These are phyloP conservation scores for Baronia brevicornis DNA, from an alignment of 2,888 invertebrate genomes.

Conservation along the genomic window DNA sequence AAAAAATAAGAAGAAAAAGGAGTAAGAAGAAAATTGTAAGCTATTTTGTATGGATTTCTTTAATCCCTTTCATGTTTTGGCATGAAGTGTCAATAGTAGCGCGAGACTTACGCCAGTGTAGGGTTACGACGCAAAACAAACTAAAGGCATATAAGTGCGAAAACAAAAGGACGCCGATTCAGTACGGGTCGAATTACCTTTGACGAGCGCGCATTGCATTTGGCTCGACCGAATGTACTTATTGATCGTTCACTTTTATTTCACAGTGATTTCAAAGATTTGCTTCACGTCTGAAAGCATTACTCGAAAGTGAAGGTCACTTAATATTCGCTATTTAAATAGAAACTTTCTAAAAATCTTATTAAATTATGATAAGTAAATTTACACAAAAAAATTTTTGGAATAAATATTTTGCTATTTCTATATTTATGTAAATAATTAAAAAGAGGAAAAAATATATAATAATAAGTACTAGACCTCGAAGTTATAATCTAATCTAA, in stretches of 20 bases:
- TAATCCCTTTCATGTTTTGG: conserved; percentile 59
- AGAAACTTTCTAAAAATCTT: no score
- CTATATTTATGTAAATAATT: no score
- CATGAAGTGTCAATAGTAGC: conserved; percentile 70
- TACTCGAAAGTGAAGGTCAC: no score
- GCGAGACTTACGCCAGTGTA: conserved; percentile 55
- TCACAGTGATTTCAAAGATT: conserved; percentile 25
- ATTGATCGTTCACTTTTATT: conserved; percentile 30
- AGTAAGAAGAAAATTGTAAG: no score
- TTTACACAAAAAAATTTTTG: no score
- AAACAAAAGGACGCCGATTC: conserved; percentile 65
- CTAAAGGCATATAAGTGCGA: conserved; percentile 70
- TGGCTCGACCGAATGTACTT: conserved; percentile 42
- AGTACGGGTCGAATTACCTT: conserved; percentile 65
- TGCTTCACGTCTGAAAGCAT: conserved; percentile 25
- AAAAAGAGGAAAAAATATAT: conserved; percentile 55
- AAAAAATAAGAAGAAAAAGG: no score
- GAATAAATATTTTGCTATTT: no score
- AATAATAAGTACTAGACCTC: conserved; percentile 62
- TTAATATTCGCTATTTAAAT: no score
- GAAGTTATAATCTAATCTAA: conserved; percentile 63
- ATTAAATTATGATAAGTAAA: no score
- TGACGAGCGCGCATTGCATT: conserved; percentile 60
- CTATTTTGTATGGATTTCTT: conserved; percentile 18
- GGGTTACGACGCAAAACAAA: conserved; percentile 62